These are phyloP conservation scores for Pyrrhosoma nymphula DNA, from an alignment of 2,888 invertebrate genomes.

Conservation along the genomic window DNA sequence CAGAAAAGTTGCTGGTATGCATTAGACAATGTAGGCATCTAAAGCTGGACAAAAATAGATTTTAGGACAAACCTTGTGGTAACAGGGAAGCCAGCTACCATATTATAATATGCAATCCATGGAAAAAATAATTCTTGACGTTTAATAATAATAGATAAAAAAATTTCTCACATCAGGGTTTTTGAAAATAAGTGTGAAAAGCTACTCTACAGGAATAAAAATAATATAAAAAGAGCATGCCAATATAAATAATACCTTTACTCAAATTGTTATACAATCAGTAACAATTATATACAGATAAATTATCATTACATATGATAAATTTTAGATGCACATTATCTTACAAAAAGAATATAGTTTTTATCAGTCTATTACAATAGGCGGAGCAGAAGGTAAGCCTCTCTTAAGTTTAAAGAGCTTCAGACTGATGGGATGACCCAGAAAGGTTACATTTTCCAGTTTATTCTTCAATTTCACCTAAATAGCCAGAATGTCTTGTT, in stretches of 20 bases:
- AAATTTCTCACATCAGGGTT: too few species aligned
- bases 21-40: too few species aligned
- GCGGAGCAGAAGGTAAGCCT: slow-evolving; percentile 26
- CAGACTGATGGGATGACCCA: slow-evolving; percentile 37
- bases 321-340: not conserved
- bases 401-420: slow-evolving; percentile 39
- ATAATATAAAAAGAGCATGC: not conserved
- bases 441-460: slow-evolving; percentile 41
- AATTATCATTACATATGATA: not conserved
- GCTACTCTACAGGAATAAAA: not conserved
- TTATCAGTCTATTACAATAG: slow-evolving; percentile 19
- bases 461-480: slow-evolving; percentile 49
- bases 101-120: too few species aligned
- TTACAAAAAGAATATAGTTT: not conserved
- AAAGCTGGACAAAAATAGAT: too few species aligned
- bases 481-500: slow-evolving; percentile 24
- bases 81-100: too few species aligned
- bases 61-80: too few species aligned
- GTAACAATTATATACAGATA: not conserved
- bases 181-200: not conserved
- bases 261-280: not conserved
- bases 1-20: too few species aligned
- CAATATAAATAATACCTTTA: not conserved
- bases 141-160: too few species aligned
- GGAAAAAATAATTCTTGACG: too few species aligned